Base-by-base conservation (phyloP, 2,113 vertebrate genomes). In the Tylochromis polylepis region DNA sequence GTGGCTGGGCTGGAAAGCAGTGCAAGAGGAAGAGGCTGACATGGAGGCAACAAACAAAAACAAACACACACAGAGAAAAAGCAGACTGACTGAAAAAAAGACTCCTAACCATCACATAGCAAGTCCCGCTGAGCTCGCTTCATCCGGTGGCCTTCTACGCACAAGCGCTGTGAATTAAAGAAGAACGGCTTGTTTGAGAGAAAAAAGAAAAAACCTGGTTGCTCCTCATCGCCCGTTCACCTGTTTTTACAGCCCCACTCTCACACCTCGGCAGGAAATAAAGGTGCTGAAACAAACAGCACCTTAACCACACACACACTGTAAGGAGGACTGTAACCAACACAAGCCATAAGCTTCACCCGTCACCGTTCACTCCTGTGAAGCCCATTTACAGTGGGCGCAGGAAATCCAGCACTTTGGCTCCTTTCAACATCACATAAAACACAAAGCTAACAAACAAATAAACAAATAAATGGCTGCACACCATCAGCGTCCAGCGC, bases 221-320 rank as follows among this genome's bases (percentile, higher is more conserved):
- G 56, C 56, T 57, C 1, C 11, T 27, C 11, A 14, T 57, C 56
- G 27, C 22, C 15, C 11, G 11, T 24, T 57, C 22, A 24, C 56
- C 56, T 27, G 56, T 27, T 57, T 4, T 72, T 27, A 6, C 15
- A 18, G 70, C 16, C 36, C 1, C 10, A 46, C 51, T 53, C 65
- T 77, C 27, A 34, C 9, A 10, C 5, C n/a, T 81, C 58, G 34
- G 79, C 77, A 88, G 84, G 80, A 84, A 82, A 43, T 56, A 29
- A 67, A 89, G 65, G 56, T 22, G 51, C 67, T 58, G 60, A 60
- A 65, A 57, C 36, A 83, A 84, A 53, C 49, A 55, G 34, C 12
- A 1, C 65, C 16, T 67, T 12, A 15, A 53, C 53, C 9, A 18
- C 27, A 27, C 51, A 59, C 58, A 62, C 27, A 38, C 6, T 2